Conservation (phyloP, 2,797 vertebrate genomes). For the Xiphorhynchus erythropygius region DNA sequence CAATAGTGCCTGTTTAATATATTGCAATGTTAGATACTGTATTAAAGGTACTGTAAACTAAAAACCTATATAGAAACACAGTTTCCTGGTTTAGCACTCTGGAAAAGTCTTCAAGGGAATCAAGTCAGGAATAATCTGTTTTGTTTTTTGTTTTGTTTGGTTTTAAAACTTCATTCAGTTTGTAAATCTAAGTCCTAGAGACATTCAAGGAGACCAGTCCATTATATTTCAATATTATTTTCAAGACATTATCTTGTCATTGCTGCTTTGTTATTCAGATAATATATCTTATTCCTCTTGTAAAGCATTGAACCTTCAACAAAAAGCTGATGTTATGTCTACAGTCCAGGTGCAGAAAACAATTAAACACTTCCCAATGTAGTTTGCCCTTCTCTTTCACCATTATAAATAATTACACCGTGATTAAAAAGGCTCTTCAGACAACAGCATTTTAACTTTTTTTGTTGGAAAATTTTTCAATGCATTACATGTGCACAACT, state of each 20-base stretch:
- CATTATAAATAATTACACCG: background rate
- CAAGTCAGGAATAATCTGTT: background rate
- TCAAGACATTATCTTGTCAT: background rate
- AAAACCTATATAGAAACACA: background rate
- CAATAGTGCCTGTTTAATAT: background rate
- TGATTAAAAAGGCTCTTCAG: background rate
- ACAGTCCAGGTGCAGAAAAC: background rate
- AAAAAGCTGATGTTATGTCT: background rate
- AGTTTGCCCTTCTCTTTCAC: background rate
- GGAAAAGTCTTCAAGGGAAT: background rate
- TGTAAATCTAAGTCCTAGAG: background rate
- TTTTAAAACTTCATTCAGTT: background rate
- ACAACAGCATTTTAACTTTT: background rate
- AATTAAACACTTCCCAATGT: background rate
- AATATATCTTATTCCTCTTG: constrained; percentile 9
- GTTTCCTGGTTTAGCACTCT: background rate
- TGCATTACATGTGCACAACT: background rate
- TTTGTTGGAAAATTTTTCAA: background rate
- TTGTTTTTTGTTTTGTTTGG: background rate
- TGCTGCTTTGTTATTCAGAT: constrained; percentile 25
- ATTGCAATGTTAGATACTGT: background rate
- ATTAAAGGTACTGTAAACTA: background rate
- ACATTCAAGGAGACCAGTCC: background rate
- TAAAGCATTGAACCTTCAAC: background rate
- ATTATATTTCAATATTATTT: background rate